These are phyloP conservation scores for Rhinatrema bivittatum DNA, from an alignment of 2,797 vertebrate species.

Conservation along the genomic window DNA sequence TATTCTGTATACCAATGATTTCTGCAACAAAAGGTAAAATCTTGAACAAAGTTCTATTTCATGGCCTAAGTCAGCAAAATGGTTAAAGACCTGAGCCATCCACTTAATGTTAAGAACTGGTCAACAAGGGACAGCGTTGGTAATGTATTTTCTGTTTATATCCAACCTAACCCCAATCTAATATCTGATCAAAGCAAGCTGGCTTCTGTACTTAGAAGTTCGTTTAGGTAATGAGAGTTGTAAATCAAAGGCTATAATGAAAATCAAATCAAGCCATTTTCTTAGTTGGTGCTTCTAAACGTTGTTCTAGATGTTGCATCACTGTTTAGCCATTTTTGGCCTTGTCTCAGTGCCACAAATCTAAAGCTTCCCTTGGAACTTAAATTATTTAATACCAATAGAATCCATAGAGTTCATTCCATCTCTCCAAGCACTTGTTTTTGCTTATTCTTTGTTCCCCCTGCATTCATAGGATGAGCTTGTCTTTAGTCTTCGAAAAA, in stretches of 20 bases:
- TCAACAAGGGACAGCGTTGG: background rate
- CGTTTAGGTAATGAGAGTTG: conserved; percentile 3
- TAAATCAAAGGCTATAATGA: conserved; percentile 12
- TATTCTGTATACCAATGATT: conserved; percentile 10
- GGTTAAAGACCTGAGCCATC: background rate
- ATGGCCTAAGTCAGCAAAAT: no score
- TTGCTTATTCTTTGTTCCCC: no score
- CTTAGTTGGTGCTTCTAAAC: conserved; percentile 20
- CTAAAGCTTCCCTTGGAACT: no score
- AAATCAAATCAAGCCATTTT: conserved; percentile 17
- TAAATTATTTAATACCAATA: no score
- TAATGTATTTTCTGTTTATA: conserved; percentile 8
- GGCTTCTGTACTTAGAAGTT: conserved; percentile 16
- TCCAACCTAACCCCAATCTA: conserved; percentile 2
- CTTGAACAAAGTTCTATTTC: rapidly evolving
- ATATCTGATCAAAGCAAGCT: conserved; percentile 15
- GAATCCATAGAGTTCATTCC: no score
- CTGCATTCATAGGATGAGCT: no score
- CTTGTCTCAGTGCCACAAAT: conserved; percentile 24
- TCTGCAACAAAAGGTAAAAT: background rate
- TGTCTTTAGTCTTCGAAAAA: no score
- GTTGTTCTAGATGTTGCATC: conserved; percentile 24
- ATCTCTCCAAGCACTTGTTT: no score
- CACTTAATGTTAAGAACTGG: background rate
- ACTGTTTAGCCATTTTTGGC: conserved; percentile 8